Conservation (phyloP, 2,113 vertebrate genomes). For the Lophura nycthemera region DNA sequence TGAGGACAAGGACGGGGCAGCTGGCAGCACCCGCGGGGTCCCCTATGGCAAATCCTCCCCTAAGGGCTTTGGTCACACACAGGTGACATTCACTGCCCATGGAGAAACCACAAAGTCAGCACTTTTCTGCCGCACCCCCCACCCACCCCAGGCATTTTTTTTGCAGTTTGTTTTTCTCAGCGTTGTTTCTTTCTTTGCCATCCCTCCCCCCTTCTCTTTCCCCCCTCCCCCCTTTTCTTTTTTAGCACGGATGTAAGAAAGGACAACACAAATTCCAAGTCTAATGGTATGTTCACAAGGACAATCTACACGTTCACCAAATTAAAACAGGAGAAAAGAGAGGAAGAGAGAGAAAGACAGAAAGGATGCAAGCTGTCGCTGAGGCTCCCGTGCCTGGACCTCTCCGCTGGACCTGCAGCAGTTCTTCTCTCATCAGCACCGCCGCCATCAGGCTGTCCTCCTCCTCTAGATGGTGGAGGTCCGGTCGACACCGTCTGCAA, state of each 20-base stretch:
- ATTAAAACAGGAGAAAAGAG: conserved; percentile 70
- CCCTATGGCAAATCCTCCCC: background rate
- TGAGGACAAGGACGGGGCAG: background rate
- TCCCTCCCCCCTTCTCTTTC: background rate
- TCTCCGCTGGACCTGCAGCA: conserved; percentile 82
- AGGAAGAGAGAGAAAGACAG: conserved; percentile 20
- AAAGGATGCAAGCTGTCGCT: conserved; percentile 76
- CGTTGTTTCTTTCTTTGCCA: background rate
- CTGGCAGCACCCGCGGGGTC: background rate
- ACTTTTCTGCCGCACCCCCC: background rate
- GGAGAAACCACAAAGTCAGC: conserved; percentile 25
- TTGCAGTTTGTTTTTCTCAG: background rate
- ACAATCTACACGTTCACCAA: conserved; percentile 81
- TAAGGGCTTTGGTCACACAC: background rate
- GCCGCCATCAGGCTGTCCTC: conserved; percentile 60
- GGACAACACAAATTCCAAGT: conserved; percentile 75
- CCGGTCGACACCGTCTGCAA: conserved; percentile 92
- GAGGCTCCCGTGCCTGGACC: conserved; percentile 72
- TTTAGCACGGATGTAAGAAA: conserved; percentile 71
- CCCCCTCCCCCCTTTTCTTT: background rate
- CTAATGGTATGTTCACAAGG: conserved; percentile 80
- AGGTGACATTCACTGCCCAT: background rate
- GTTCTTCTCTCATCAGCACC: conserved; percentile 79
- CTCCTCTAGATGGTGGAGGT: conserved; percentile 92
- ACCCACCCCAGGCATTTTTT: background rate